phyloP scores from a whole-genome alignment of 2,113 vertebrate genomes.

The Prionailurus viverrinus region DNA sequence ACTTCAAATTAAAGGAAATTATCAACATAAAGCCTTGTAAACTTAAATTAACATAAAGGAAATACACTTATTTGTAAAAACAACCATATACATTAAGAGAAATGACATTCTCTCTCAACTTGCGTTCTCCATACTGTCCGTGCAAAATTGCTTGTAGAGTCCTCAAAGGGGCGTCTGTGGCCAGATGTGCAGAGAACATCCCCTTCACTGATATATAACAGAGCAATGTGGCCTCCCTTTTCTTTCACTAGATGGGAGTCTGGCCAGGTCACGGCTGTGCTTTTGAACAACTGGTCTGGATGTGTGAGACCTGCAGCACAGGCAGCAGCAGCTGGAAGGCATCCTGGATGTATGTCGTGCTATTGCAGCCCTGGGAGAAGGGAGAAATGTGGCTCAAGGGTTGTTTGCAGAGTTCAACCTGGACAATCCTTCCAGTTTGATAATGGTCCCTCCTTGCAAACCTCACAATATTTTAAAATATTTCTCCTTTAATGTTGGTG shows the following conservation, averaged over 20 bases:
- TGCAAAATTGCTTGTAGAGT: constrained; percentile 86
- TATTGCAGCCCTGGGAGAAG: constrained; percentile 93
- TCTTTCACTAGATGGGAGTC: constrained; percentile 25
- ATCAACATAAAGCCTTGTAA: constrained; percentile 55
- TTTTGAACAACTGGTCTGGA: constrained; percentile 88
- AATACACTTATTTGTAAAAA: constrained; percentile 68
- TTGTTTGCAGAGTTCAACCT: background rate
- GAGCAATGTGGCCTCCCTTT: background rate
- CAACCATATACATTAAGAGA: constrained; percentile 66
- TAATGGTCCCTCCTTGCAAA: background rate
- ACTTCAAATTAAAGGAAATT: constrained; percentile 61
- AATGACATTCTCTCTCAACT: constrained; percentile 58
- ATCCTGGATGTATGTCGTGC: constrained; percentile 94
- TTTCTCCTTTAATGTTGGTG: background rate
- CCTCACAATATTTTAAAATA: background rate
- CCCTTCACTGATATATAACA: background rate
- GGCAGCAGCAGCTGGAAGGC: constrained; percentile 97
- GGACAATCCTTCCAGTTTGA: background rate
- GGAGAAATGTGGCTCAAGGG: background rate
- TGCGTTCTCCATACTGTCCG: constrained; percentile 68
- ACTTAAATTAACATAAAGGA: constrained; percentile 85
- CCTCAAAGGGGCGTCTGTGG: constrained; percentile 2
- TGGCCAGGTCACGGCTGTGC: constrained; percentile 64
- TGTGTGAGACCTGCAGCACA: constrained; percentile 94
- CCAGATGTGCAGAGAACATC: background rate